Percentiles rank a stretch among this genome's conserved stretches.
phyloP scores from a whole-genome alignment of 2,888 invertebrate genomes.

The Lasius platythorax region DNA sequence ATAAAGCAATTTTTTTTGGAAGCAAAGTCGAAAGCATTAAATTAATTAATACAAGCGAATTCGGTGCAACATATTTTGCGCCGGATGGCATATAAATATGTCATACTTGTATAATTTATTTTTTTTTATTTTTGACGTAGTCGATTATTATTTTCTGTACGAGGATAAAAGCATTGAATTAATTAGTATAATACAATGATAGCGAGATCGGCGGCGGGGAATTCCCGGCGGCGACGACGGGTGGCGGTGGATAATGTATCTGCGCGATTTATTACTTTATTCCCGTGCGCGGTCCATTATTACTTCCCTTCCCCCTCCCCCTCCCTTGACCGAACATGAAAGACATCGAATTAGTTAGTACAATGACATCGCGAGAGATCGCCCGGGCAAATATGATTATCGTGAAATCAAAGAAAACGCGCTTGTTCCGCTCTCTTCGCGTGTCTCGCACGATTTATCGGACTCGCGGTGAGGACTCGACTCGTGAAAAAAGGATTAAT shows the following conservation, averaged over 20 bases:
- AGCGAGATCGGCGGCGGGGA: slow-evolving; percentile 43
- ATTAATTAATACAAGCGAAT: slow-evolving; percentile 34
- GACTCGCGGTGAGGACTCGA: slow-evolving; percentile 31
- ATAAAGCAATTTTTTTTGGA: slow-evolving; percentile 22
- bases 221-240: slow-evolving; percentile 47
- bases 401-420: slow-evolving; percentile 52
- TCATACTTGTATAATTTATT: slow-evolving; percentile 29
- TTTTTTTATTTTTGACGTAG: slow-evolving; percentile 44
- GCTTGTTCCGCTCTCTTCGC: slow-evolving; percentile 43
- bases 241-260: slow-evolving; percentile 49
- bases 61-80: slow-evolving; percentile 16
- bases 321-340: slow-evolving; percentile 41
- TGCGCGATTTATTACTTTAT: slow-evolving; percentile 57
- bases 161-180: slow-evolving; percentile 51
- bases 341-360: slow-evolving; percentile 49
- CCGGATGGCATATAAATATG: slow-evolving; percentile 19
- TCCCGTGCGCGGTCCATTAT: slow-evolving; percentile 52
- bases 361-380: slow-evolving; percentile 48
- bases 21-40: slow-evolving; percentile 8
- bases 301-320: not conserved
- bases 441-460: slow-evolving; percentile 37
- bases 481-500: slow-evolving; percentile 42
- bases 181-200: slow-evolving; percentile 51
- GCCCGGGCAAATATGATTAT: slow-evolving; percentile 46
- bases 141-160: slow-evolving; percentile 49